phyloP scores from a whole-genome alignment of 2,888 invertebrate species.

The Orthosia cruda region DNA sequence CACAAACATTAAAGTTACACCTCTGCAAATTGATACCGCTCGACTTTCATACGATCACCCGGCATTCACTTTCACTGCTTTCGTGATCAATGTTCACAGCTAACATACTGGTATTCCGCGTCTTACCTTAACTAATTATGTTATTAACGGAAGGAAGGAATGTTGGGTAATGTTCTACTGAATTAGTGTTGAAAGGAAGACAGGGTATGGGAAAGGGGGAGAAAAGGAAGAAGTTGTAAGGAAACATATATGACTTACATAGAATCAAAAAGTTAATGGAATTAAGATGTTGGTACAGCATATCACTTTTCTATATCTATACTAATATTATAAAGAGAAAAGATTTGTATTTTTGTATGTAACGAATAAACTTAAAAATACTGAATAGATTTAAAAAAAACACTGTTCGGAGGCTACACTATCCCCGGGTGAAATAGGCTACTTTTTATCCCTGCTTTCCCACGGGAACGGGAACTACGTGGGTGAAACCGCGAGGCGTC shows the following conservation, averaged over 20 bases:
- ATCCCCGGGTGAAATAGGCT: too few relatives aligned
- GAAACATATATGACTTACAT: background rate
- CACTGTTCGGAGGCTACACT: too few relatives aligned
- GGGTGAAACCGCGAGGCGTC: too few relatives aligned
- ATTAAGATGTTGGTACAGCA: too few relatives aligned
- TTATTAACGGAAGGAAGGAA: conserved; percentile 32
- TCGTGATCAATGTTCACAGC: conserved; percentile 51
- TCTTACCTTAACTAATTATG: conserved; percentile 52
- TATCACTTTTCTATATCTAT: too few relatives aligned
- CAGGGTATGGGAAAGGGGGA: background rate
- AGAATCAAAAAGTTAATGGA: background rate
- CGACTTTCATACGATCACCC: conserved; percentile 48
- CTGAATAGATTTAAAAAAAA: too few relatives aligned
- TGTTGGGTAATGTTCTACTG: conserved; percentile 4
- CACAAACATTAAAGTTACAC: background rate
- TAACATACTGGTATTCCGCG: conserved; percentile 41
- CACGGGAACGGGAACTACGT: too few relatives aligned
- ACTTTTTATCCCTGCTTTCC: too few relatives aligned
- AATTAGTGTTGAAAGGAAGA: background rate
- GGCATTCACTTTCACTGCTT: conserved; percentile 52
- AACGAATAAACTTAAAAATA: too few relatives aligned
- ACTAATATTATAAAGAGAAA: too few relatives aligned
- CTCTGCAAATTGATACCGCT: conserved; percentile 1
- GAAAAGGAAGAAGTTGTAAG: background rate
- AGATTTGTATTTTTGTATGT: too few relatives aligned